Evolutionary conservation across 1,140 invertebrate genomes (phyloP), one percentile per base, ranked within the genome.

Genomic region (Zaprionus ghesquierei): DNA sequence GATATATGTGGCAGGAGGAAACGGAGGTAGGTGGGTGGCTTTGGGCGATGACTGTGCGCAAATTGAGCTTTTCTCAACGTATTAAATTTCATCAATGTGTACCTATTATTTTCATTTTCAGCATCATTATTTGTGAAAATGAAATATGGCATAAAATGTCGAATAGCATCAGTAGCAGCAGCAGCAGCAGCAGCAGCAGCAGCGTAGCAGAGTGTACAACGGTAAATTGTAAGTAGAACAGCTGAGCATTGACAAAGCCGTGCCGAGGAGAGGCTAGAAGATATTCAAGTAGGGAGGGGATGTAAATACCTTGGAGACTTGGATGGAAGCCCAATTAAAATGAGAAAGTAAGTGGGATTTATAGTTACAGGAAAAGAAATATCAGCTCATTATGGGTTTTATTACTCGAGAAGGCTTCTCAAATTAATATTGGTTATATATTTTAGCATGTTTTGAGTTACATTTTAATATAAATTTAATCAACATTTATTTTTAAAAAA

Each of bases 41-140:
- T 35, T 10, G 58, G 46, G 44, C 23, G 18, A 5, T 41, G 44
- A n/a, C 63, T 56, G 31, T 44, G 70, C 62, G 69, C 66, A 87
- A 87, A 79, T 87, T 69, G 73, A 89, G 84, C 79, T 84, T 79
- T 89, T 72, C 84, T 75, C 70, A 62, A 77, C 73, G 53, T 87
- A 87, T 87, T 87, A 84, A 75, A 84, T 87, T 84, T 70, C 84
- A 87, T 87, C 84, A 80, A 84, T 87, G 61, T 75, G 71, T 87
- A 69, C 73, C 72, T 69, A 80, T 80, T 80, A 84, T 89, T 77
- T 69, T 65, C 76, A 59, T 63, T 51, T 66, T 50, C 44, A 63
- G 66, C 84, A 63, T 87, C 85, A 84, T 87, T 87, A 81, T 81
- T 89, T 84, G 69, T 44, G 53, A 71, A 70, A 62, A 77, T 80